phyloP scores from a whole-genome alignment of 2,797 vertebrate species.

The Microctenopoma stevenorrisi region DNA sequence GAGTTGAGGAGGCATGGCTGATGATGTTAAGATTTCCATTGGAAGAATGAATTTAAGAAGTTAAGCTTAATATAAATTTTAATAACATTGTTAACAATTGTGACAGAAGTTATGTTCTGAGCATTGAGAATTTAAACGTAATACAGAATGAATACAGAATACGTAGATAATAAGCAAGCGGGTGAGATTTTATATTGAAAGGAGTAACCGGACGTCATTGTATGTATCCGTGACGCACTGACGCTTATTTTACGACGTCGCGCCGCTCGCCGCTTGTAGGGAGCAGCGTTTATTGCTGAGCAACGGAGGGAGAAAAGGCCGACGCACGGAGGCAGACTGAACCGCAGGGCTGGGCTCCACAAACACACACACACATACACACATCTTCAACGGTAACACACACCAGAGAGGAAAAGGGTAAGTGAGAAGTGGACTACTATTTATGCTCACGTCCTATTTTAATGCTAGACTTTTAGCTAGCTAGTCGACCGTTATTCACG shows the following conservation, averaged over 20 bases:
- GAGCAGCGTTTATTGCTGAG: slow-evolving; percentile 65
- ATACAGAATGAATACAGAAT: too few relatives aligned
- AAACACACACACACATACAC: slow-evolving; percentile 24
- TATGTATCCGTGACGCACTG: neutral
- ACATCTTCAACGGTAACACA: slow-evolving; percentile 36
- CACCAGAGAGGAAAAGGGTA: slow-evolving; percentile 53
- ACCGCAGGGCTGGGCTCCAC: slow-evolving; percentile 69
- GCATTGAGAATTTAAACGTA: too few relatives aligned
- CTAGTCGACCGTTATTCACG: slow-evolving; percentile 15
- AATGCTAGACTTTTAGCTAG: neutral
- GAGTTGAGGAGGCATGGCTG: too few relatives aligned
- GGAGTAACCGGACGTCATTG: neutral
- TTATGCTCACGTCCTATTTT: neutral
- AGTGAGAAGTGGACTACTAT: slow-evolving; percentile 30
- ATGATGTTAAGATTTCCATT: too few relatives aligned
- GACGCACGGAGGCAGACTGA: slow-evolving; percentile 48
- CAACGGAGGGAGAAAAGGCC: slow-evolving; percentile 65
- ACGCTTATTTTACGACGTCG: slow-evolving; percentile 8
- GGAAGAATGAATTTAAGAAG: too few relatives aligned
- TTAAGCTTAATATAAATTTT: too few relatives aligned
- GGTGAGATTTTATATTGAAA: slow-evolving; percentile 61
- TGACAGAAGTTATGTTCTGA: too few relatives aligned
- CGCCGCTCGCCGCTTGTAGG: slow-evolving; percentile 38
- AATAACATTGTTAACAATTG: too few relatives aligned
- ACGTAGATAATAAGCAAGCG: too few relatives aligned